These are phyloP conservation scores for Catocala nupta DNA, from an alignment of 2,888 invertebrate genomes.

Conservation along the genomic window DNA sequence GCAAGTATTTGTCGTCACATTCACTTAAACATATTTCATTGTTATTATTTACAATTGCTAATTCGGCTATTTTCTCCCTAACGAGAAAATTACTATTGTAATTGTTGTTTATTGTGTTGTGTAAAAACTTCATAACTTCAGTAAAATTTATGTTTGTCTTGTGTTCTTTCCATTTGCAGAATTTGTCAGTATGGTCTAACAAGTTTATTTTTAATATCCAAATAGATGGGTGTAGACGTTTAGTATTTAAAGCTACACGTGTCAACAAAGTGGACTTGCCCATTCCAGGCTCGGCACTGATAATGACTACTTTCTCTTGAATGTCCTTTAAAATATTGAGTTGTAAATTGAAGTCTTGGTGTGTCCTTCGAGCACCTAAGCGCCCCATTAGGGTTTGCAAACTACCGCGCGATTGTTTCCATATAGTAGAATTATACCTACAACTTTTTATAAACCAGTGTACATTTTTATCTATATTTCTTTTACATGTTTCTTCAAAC, in stretches of 20 bases:
- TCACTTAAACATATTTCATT: conserved; percentile 17
- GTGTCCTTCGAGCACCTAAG: not conserved
- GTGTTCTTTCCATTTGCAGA: conserved; percentile 20
- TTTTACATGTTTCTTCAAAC: conserved; percentile 15
- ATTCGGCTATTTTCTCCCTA: not conserved
- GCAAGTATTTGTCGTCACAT: not conserved
- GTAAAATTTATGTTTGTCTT: conserved; percentile 7
- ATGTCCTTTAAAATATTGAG: conserved; percentile 24
- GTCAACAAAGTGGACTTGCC: conserved; percentile 49
- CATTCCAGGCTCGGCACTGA: conserved; percentile 48
- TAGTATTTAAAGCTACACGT: conserved; percentile 43
- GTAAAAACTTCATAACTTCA: conserved; percentile 25
- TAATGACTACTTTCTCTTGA: conserved; percentile 37
- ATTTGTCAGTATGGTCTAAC: conserved; percentile 18
- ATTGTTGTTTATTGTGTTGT: conserved; percentile 18
- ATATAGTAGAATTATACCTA: conserved; percentile 10
- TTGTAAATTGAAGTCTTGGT: conserved; percentile 2
- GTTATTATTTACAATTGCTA: conserved; percentile 1
- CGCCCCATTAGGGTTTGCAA: conserved; percentile 22
- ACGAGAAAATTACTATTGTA: not conserved
- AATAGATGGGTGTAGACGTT: conserved; percentile 23
- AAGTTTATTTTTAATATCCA: conserved; percentile 49
- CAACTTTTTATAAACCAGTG: conserved; percentile 32
- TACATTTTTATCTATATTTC: conserved; percentile 16
- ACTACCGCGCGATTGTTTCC: conserved; percentile 33